Base-by-base conservation (phyloP, 2,113 vertebrate genomes). In the Pteruthius melanotis region DNA sequence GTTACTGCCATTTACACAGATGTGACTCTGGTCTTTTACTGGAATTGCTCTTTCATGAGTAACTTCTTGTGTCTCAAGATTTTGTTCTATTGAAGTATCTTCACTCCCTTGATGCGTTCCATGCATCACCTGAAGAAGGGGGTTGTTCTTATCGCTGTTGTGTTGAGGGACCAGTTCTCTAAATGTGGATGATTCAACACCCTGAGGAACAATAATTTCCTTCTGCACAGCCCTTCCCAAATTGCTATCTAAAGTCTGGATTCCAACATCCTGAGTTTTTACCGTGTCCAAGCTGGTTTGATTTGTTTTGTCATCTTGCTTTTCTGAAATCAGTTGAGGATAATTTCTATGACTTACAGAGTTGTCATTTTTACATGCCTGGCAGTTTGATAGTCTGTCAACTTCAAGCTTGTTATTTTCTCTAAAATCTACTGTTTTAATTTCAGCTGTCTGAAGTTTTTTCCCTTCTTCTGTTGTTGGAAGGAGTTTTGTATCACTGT, bases 221-320 rank as follows among this genome's bases (percentile, higher is more conserved):
- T 53, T 83, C 35, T 79, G 44, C 2, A 1, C 12, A 89, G 87
- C 83, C 54, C 70, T 89, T 52, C 68, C 74, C 68, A 96, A 93
- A 91, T 63, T 90, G 45, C 90, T 87, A 61, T 85, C 78, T 7
- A 45, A 89, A n/a, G 90, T 95, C 93, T 98, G 98, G 94, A 98
- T 98, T 63, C 98, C 97, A 54, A 96, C 97, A 95, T 98, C 98
- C 83, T 98, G 98, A 91, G 92, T 98, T 97, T 97, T 98, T 57
- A 97, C 93, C 45, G 95, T 93, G 78, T 97, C 97, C 70, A 72
- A 47, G 50, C 5, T 83, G 22, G 79, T 63, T 28, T 94, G 96
- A 89, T 94, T 94, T 84, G 35, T 64, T 87, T 96, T 97, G 76
- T 95, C 91, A 91, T 94, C 76, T 87, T 83, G 89, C 23, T 66